Evolutionary conservation across 2,888 invertebrate species (phyloP).

Genomic region (Dynastes hyllus): DNA sequence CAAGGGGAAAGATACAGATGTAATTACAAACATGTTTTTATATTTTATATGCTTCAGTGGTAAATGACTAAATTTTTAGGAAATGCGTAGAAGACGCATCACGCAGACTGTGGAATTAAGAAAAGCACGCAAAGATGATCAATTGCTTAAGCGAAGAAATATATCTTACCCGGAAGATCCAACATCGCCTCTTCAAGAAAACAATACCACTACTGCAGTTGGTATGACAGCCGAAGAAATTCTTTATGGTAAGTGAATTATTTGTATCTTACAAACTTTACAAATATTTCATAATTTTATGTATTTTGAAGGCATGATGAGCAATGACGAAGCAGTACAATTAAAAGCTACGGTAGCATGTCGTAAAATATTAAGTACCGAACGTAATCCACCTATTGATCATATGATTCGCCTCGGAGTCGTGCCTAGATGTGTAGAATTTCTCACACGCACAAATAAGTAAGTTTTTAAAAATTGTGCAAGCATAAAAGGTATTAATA

Average conservation of each 20-base stretch:
- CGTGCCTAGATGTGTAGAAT: conserved; percentile 87
- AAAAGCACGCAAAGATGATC: conserved; percentile 95
- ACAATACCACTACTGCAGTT: conserved; percentile 68
- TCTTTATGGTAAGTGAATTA: conserved; percentile 72
- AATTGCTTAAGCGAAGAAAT: conserved; percentile 92
- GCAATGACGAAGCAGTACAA: conserved; percentile 76
- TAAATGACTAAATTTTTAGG: conserved; percentile 73
- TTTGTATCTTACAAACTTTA: background rate
- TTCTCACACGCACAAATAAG: conserved; percentile 82
- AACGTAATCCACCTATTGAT: conserved; percentile 93
- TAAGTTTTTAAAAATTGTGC: conserved; percentile 67
- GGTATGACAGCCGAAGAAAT: conserved; percentile 82
- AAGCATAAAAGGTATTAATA: conserved; percentile 24
- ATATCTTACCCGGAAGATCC: conserved; percentile 77
- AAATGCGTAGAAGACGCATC: conserved; percentile 90
- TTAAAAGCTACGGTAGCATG: conserved; percentile 86
- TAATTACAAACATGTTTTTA: conserved; percentile 69
- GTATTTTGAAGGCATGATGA: conserved; percentile 76
- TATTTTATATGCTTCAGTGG: conserved; percentile 18
- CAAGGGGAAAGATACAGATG: conserved; percentile 83
- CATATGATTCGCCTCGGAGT: conserved; percentile 88
- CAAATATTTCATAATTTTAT: background rate
- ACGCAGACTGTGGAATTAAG: conserved; percentile 93
- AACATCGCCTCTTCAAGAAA: conserved; percentile 73
- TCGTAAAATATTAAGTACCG: conserved; percentile 90